phyloP scores from a whole-genome alignment of 2,113 vertebrate genomes.

The Ochotona curzoniae region DNA sequence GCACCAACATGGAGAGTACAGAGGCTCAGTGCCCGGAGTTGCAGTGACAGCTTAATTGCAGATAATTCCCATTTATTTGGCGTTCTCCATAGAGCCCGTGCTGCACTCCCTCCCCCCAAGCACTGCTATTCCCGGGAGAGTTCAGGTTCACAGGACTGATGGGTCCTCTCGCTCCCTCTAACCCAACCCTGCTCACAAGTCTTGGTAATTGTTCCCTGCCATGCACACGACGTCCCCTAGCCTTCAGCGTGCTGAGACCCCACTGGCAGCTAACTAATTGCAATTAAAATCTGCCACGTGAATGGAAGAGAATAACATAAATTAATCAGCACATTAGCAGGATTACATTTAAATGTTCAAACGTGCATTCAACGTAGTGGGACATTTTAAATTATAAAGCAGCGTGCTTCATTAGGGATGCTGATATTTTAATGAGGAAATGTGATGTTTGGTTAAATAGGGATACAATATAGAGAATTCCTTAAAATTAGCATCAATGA shows the following conservation, averaged over 20 bases:
- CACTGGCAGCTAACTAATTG: conserved; percentile 78
- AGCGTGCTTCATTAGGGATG: conserved; percentile 77
- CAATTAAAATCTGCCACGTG: conserved; percentile 83
- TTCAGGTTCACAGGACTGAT: conserved; percentile 82
- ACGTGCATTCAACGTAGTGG: conserved; percentile 78
- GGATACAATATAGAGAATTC: conserved; percentile 68
- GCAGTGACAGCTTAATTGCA: conserved; percentile 81
- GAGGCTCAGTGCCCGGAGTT: conserved; percentile 75
- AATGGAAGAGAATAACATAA: conserved; percentile 80
- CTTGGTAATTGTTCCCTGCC: conserved; percentile 78
- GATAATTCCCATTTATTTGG: conserved; percentile 71
- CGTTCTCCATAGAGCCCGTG: conserved; percentile 73
- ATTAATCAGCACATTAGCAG: conserved; percentile 83
- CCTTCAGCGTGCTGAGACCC: conserved; percentile 77
- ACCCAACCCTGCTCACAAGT: conserved; percentile 79
- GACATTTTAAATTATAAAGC: conserved; percentile 80
- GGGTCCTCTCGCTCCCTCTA: conserved; percentile 69
- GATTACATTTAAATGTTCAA: conserved; percentile 83
- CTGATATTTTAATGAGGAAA: conserved; percentile 81
- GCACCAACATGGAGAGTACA: conserved; percentile 49
- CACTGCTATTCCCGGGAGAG: conserved; percentile 76
- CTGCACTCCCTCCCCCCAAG: conserved; percentile 68
- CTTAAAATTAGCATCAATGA: conserved; percentile 79
- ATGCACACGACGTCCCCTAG: conserved; percentile 65
- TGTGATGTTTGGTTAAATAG: conserved; percentile 77